phyloP scores from a whole-genome alignment of 2,888 invertebrate genomes.

The Kryphioiulus occultus region DNA sequence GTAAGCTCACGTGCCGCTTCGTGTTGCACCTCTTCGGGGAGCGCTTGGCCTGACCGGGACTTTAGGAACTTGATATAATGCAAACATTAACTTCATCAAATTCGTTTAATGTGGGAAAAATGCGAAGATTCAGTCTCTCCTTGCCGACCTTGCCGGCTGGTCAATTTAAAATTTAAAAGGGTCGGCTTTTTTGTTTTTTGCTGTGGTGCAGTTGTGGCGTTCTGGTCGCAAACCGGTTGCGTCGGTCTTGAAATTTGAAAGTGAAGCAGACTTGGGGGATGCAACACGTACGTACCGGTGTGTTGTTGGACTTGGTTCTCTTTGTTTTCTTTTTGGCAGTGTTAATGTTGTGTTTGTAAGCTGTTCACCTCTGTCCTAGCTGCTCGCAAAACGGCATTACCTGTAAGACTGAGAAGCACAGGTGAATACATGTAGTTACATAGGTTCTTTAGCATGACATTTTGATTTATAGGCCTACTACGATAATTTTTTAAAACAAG shows the following conservation, averaged over 20 bases:
- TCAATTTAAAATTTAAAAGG: neutral
- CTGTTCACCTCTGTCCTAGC: too few species aligned
- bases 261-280: neutral
- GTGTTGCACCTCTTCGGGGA: neutral
- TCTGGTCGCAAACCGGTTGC: slow-evolving; percentile 15
- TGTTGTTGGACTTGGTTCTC: neutral
- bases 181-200: neutral
- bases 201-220: neutral
- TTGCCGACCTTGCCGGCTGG: neutral
- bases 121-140: neutral
- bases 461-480: too few species aligned
- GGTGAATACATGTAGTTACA: too few species aligned
- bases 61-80: neutral
- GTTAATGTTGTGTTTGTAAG: neutral
- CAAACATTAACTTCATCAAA: neutral
- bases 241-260: neutral
- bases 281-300: neutral
- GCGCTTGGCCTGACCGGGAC: neutral
- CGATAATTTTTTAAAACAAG: too few species aligned
- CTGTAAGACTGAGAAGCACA: too few species aligned
- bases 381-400: too few species aligned
- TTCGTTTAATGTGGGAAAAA: neutral
- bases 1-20: neutral
- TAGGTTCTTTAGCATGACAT: too few species aligned
- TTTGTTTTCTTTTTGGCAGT: neutral